Evolutionary conservation across 2,888 invertebrate genomes (phyloP).

Genomic region (Mystacides longicornis): DNA sequence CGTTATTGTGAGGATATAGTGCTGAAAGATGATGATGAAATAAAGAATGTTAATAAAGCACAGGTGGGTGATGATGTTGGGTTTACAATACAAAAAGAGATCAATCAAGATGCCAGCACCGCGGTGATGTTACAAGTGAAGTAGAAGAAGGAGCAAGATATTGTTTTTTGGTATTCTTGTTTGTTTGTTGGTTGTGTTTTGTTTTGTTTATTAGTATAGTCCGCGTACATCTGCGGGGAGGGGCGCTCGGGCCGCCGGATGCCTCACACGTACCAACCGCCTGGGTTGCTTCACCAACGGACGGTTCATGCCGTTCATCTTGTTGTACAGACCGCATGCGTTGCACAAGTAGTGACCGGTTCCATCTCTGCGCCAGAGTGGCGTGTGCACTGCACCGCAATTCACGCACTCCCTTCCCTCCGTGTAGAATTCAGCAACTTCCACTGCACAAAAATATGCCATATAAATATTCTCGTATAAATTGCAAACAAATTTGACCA

Average conservation of each 20-base stretch:
- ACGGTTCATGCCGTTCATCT: conserved; percentile 92
- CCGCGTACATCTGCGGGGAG: conserved; percentile 20
- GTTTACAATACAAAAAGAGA: not conserved
- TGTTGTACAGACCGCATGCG: conserved; percentile 97
- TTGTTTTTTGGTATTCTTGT: not conserved
- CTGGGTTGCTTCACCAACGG: conserved; percentile 87
- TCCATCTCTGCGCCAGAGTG: conserved; percentile 97
- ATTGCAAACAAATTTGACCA: no score
- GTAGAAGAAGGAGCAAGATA: not conserved
- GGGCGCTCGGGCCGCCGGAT: conserved; percentile 19
- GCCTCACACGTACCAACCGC: conserved; percentile 65
- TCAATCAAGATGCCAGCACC: conserved; percentile 10
- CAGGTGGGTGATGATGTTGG: not conserved
- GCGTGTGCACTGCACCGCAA: conserved; percentile 50
- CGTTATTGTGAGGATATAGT: not conserved
- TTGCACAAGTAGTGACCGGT: conserved; percentile 99
- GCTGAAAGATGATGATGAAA: not conserved
- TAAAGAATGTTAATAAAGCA: not conserved
- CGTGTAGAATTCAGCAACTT: conserved; percentile 23
- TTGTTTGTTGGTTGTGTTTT: not conserved
- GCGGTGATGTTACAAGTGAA: conserved; percentile 4
- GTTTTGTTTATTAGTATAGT: conserved; percentile 2
- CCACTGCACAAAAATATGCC: conserved; percentile 15
- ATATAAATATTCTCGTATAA: no score
- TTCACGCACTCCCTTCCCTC: conserved; percentile 25